phyloP scores from a whole-genome alignment of 2,888 invertebrate species.

The Podotricha telesiphe region DNA sequence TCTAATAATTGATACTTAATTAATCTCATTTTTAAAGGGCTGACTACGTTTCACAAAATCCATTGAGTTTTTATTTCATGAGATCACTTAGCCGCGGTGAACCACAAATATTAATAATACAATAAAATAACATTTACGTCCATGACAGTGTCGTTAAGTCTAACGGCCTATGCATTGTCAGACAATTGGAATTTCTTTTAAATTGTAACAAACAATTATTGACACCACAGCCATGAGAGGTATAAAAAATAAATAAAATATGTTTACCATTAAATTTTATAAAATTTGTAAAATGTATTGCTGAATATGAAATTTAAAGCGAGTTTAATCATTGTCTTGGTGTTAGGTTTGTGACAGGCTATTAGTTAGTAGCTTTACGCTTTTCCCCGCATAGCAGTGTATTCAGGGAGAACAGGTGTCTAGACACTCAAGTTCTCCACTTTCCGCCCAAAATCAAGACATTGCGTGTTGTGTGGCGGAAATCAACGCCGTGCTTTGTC shows the following conservation, averaged over 20 bases:
- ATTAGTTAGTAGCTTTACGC: too few relatives aligned
- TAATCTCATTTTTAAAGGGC: background rate
- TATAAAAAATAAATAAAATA: constrained; percentile 12
- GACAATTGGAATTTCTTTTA: constrained; percentile 56
- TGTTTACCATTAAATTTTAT: constrained; percentile 4
- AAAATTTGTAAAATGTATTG: background rate
- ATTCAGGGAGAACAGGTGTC: too few relatives aligned
- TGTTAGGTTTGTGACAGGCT: too few relatives aligned
- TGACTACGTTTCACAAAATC: constrained; percentile 35
- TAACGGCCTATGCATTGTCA: constrained; percentile 66
- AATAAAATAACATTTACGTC: constrained; percentile 51
- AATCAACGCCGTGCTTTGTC: too few relatives aligned
- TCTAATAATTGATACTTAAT: too few relatives aligned
- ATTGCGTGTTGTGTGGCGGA: too few relatives aligned
- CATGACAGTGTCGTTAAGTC: constrained; percentile 63
- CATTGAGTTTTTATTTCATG: constrained; percentile 37
- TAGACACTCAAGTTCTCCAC: too few relatives aligned
- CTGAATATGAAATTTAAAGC: too few relatives aligned
- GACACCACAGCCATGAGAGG: constrained; percentile 31
- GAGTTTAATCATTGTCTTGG: too few relatives aligned
- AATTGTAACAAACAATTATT: constrained; percentile 47
- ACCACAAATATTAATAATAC: constrained; percentile 75
- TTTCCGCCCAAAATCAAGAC: too few relatives aligned
- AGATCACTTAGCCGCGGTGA: constrained; percentile 56
- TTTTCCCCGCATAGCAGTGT: too few relatives aligned